phyloP scores from a whole-genome alignment of 2,888 invertebrate genomes.

The Mythimna vitellina region DNA sequence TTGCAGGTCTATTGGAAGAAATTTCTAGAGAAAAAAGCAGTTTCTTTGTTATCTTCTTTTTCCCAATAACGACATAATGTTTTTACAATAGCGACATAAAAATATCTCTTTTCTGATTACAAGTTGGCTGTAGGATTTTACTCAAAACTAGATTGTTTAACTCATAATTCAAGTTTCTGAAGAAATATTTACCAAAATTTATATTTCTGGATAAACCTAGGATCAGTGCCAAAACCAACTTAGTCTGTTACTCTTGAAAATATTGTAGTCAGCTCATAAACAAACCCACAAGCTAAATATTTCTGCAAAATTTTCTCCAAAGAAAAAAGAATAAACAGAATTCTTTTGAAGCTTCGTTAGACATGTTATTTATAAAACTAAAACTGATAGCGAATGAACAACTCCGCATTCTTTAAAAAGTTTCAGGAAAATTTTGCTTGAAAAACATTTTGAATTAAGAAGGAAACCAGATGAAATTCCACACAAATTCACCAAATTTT shows the following conservation, averaged over 20 bases:
- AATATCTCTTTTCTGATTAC: no score
- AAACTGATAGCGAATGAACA: neutral
- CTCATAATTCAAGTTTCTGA: neutral
- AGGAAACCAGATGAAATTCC: neutral
- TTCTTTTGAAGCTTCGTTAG: constrained; percentile 3
- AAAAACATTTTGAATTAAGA: neutral
- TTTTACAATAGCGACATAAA: no score
- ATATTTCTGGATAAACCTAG: constrained; percentile 1
- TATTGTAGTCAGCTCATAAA: neutral
- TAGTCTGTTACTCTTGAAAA: constrained; percentile 1
- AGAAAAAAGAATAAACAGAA: neutral
- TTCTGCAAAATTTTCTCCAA: neutral
- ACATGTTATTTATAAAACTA: constrained; percentile 1
- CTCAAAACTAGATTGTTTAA: neutral
- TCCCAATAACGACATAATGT: no score
- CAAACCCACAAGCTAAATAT: neutral
- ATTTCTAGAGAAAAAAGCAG: no score
- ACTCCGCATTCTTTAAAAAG: neutral
- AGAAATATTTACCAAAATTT: neutral
- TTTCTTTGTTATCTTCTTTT: no score
- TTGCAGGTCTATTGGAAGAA: no score
- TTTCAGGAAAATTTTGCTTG: neutral
- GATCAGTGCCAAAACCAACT: neutral
- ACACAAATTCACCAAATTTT: neutral
- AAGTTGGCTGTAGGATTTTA: neutral